Conservation (phyloP, 2,113 vertebrate genomes). For the Hippocampus barbouri region DNA sequence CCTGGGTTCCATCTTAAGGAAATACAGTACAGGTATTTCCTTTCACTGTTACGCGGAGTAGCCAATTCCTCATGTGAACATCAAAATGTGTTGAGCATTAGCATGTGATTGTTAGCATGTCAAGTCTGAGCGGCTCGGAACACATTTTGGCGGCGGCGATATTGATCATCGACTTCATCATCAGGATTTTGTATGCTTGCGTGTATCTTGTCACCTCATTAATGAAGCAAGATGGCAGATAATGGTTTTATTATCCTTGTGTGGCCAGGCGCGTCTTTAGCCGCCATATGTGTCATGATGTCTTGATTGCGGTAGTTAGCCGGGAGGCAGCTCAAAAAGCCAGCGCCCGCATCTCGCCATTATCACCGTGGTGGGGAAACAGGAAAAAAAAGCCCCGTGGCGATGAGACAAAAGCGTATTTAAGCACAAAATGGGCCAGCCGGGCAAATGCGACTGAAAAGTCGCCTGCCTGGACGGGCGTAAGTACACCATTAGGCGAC, state of each 20-base stretch:
- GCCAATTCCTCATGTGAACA: neutral
- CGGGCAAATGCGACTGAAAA: slow-evolving; percentile 55
- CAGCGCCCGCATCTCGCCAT: slow-evolving; percentile 12
- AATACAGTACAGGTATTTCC: too few relatives aligned
- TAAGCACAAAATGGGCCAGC: slow-evolving; percentile 56
- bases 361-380: slow-evolving; percentile 45
- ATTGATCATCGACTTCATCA: neutral
- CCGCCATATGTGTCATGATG: slow-evolving; percentile 50
- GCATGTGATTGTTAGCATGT: neutral
- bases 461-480: slow-evolving; percentile 60
- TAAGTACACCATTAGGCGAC: slow-evolving; percentile 72
- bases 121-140: neutral
- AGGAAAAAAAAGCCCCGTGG: slow-evolving; percentile 24
- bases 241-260: slow-evolving; percentile 51
- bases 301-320: slow-evolving; percentile 58
- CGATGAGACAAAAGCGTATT: slow-evolving; percentile 62
- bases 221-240: slow-evolving; percentile 51
- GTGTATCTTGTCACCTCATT: slow-evolving; percentile 41
- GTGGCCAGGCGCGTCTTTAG: slow-evolving; percentile 39
- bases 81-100: neutral
- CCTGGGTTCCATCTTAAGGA: too few relatives aligned
- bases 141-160: neutral
- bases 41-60: too few relatives aligned
- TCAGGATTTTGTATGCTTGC: slow-evolving; percentile 10
- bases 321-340: slow-evolving; percentile 50